A percentile compares a stretch with the other conserved stretches of the same genome.
Evolutionary conservation across 2,113 vertebrate genomes (phyloP).

Genomic region (Entomyzon cyanotis): DNA sequence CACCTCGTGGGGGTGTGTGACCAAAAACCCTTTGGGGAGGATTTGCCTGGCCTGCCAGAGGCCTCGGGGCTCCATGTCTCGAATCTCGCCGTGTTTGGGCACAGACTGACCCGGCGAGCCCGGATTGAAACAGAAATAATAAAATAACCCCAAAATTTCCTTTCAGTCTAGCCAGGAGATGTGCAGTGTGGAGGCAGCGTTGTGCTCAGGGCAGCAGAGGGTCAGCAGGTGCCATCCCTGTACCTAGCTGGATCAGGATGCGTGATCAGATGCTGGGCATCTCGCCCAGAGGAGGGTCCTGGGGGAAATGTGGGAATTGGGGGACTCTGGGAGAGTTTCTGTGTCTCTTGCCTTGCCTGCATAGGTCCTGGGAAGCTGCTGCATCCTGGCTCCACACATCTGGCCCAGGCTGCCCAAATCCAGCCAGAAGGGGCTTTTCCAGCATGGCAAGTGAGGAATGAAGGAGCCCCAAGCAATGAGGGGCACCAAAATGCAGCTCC

Average conservation of each 20-base stretch:
- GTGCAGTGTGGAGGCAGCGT: neutral
- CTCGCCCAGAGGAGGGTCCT: neutral
- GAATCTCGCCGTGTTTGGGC: fast-evolving
- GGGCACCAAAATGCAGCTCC: neutral
- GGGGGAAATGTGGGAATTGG: neutral
- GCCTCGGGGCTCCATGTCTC: fast-evolving
- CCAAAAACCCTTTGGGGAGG: neutral
- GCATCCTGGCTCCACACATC: constrained; percentile 21
- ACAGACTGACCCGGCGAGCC: neutral
- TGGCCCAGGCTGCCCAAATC: neutral
- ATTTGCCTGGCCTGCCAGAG: neutral
- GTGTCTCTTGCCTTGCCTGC: neutral
- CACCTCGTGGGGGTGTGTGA: neutral
- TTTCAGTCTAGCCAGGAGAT: constrained; percentile 37
- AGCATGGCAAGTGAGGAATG: fast-evolving
- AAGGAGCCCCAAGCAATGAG: neutral
- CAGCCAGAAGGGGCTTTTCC: fast-evolving
- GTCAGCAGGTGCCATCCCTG: neutral
- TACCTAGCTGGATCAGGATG: fast-evolving
- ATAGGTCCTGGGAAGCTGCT: neutral
- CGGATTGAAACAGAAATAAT: neutral
- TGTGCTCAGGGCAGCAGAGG: constrained; percentile 82
- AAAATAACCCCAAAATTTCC: neutral
- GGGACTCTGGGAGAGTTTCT: neutral
- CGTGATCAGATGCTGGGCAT: too few relatives aligned